Evolutionary conservation across 2,888 invertebrate genomes (phyloP), one percentile per base, ranked within the genome.

Genomic region (Hymenopus coronatus): DNA sequence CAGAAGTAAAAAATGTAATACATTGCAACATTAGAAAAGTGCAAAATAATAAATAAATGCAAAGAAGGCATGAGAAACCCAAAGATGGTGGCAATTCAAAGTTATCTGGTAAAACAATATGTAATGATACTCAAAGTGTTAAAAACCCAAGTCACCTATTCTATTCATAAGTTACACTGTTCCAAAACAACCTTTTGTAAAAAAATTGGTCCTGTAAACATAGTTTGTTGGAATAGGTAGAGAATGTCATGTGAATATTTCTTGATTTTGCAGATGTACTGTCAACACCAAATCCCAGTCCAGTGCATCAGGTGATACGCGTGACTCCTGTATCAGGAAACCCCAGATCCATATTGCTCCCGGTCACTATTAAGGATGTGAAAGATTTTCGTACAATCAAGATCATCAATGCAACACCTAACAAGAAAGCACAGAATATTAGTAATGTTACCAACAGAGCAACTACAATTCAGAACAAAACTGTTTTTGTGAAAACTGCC

Each of bases 361-460:
- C 97, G 0, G 95, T 97, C 9, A 96, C 95, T 81, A 93, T 96
- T 86, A 96, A 96, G 91, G 95, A 96, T 90, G 95, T 96, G 93
- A 96, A 96, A 92, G 96, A 96, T 92, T 94, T 97, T 89, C 96
- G 95, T 91, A 95, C 96, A 0, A 96, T 96, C 89, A 96, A 97
- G 93, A 96, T 97, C 89, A 95, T 97, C 88, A 96, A 96, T 91
- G 95, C 95, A 91, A 92, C 87, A n/a, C 70, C 88, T 46, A 81
- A 83, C 25, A 25, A 46, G 1, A 89, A 28, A 54, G 83, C 46
- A 28, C 87, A 87, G 54, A 15, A n/a, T 4, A 30, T 30, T 6
- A 25, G 83, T 28, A 33, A 40, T 25, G 33, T 84, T 84, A 88
- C 87, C 46, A 46, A 27, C 25, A 86, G 82, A 28, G 84, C 46